These are phyloP conservation scores for Dicaeum eximium DNA, from an alignment of 2,113 vertebrate species.

Conservation along the genomic window DNA sequence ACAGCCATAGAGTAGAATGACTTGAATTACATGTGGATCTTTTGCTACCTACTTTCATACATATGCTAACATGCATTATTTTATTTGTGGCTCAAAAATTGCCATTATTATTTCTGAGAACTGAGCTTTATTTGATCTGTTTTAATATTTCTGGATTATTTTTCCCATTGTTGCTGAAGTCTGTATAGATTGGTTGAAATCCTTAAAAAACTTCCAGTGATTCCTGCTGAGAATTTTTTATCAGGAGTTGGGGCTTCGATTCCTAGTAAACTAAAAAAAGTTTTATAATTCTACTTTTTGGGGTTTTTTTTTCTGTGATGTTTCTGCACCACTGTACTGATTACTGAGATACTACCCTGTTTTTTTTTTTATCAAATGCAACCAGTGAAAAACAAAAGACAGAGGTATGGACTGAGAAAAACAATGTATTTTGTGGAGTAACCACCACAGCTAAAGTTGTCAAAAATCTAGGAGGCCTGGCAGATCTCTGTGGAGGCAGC, in stretches of 20 bases:
- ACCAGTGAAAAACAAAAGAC: background rate
- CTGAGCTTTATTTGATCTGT: background rate
- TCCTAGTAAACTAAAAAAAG: background rate
- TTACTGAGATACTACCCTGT: background rate
- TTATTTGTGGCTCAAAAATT: background rate
- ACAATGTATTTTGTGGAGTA: background rate
- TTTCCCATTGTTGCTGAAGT: background rate
- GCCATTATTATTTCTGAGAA: background rate
- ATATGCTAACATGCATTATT: background rate
- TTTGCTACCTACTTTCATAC: background rate
- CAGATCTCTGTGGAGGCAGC: background rate
- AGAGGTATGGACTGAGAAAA: background rate
- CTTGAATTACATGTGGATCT: background rate
- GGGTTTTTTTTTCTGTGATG: accelerated
- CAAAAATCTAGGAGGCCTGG: background rate
- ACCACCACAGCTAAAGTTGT: background rate
- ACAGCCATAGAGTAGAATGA: background rate
- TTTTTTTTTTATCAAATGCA: background rate
- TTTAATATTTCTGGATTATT: background rate
- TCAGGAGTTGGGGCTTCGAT: background rate
- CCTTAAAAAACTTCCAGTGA: background rate
- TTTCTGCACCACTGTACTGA: background rate
- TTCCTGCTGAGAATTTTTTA: background rate
- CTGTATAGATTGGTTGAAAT: background rate
- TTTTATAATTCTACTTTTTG: background rate